Evolutionary conservation across 2,797 vertebrate genomes (phyloP), one percentile per base, ranked within the genome.

Genomic region (Mionectes olivaceus): DNA sequence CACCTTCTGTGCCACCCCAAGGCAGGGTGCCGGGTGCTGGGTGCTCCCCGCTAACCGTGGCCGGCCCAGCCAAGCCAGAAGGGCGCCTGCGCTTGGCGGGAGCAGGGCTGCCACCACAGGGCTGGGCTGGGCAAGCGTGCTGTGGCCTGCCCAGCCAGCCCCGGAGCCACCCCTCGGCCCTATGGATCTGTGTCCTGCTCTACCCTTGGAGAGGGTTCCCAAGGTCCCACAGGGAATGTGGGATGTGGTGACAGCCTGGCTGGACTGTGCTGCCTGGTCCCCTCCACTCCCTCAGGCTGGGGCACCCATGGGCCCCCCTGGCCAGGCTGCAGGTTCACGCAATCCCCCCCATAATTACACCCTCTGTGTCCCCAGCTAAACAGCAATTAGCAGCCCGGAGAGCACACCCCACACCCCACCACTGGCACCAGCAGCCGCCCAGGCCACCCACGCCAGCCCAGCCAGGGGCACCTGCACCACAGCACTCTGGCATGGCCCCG

Each of bases 331-430:
- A 39, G 63, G 79, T 77, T 89, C 87, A 0, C 0, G 28, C 74
- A 94, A 80, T 44, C 18, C 81, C 89, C 87, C 87, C 75, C 57
- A 0, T 93, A 95, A 94, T 89, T 90, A 90, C 85, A 93, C 78
- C 85, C 74, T 94, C 47, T 19, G 53, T 28, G 4, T 75, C 92
- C 90, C 70, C 82, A 71, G 87, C 94, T 91, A 95, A 95, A 89
- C 90, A 93, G 59, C 94, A 93, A 95, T 95, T 94, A 95, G n/a
- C 74, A 90, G 44, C 74, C 67, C 11, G 3, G 63, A 65, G 79
- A 89, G 92, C 0, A 18, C 30, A 4, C 78, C 92, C 90, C 91
- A 93, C 91, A 83, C 86, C 94, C 83, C 92, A 74, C 53, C 15
- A 13, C 44, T 17, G 22, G 87, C 77, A 74, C 83, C 65, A n/a